Evolutionary conservation across 30 jellyfish, hydroid and myxozoan genomes (phyloP).

Genomic region (Sanderia malayensis): DNA sequence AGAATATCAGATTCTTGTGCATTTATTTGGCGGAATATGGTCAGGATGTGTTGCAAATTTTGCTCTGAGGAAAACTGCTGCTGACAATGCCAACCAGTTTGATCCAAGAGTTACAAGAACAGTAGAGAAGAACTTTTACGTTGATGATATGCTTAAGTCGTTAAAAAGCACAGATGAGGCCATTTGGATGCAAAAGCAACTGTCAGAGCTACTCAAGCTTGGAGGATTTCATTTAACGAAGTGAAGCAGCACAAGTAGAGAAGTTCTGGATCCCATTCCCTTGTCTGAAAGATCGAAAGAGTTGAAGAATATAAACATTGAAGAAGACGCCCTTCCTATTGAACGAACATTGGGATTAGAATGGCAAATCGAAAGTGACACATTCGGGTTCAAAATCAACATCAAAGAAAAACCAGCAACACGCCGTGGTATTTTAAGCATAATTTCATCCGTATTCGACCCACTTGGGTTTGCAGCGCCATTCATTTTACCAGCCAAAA

Average conservation of each 20-base stretch:
- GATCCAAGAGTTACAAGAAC: constrained; percentile 5
- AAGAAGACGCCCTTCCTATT: constrained; percentile 23
- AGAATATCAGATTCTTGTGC: constrained; percentile 42
- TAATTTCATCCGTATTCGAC: constrained; percentile 39
- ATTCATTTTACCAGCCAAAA: constrained; percentile 25
- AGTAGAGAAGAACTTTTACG: constrained; percentile 35
- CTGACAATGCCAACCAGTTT: constrained; percentile 18
- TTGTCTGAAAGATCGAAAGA: constrained; percentile 21
- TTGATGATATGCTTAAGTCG: constrained; percentile 36
- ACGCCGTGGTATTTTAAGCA: constrained; percentile 22
- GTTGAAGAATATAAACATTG: constrained; percentile 12
- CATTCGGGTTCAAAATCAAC: neutral
- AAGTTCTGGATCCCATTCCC: constrained; percentile 26
- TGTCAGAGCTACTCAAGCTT: neutral
- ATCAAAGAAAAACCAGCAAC: constrained; percentile 21
- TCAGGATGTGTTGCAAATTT: constrained; percentile 24
- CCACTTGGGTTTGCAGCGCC: constrained; percentile 54
- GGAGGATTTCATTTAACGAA: constrained; percentile 50
- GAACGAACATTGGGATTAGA: constrained; percentile 48
- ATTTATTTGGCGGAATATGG: constrained; percentile 18
- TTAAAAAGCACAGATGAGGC: constrained; percentile 10
- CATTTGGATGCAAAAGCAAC: constrained; percentile 14
- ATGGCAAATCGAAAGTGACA: constrained; percentile 18
- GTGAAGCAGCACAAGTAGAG: constrained; percentile 16
- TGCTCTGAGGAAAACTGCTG: constrained; percentile 39